Conservation (phyloP, 2,113 vertebrate species). For the Aramus guarauna region DNA sequence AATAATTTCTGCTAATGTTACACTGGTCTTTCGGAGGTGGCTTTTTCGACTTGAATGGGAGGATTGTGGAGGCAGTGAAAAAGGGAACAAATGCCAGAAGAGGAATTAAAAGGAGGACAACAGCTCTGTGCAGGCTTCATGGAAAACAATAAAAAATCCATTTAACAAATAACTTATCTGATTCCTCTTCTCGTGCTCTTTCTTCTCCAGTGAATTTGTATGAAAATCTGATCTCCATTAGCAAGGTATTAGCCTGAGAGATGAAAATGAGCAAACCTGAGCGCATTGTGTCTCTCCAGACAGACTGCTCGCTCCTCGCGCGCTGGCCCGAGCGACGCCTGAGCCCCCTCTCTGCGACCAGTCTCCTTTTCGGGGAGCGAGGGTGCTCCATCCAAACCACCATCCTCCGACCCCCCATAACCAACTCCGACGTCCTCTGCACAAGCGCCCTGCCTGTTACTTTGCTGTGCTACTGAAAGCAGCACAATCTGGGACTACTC, state of each 20-base stretch:
- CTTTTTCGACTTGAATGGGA: conserved; percentile 32
- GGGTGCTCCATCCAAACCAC: not conserved
- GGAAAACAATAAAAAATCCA: conserved; percentile 35
- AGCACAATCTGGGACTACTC: not conserved
- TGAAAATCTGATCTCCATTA: conserved; percentile 19
- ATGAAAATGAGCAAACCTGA: not conserved
- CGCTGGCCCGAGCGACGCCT: accelerated
- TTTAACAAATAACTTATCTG: conserved; percentile 37
- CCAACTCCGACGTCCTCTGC: not conserved
- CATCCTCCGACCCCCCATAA: not conserved
- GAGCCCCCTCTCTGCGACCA: not conserved
- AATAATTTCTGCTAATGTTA: conserved; percentile 49
- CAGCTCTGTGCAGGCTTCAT: not conserved
- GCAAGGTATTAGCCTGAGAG: not conserved
- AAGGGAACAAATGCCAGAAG: conserved; percentile 26
- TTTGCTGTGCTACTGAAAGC: not conserved
- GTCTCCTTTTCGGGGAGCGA: accelerated
- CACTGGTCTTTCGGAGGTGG: conserved; percentile 38
- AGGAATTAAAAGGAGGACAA: conserved; percentile 43
- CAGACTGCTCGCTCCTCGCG: not conserved
- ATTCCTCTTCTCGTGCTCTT: not conserved
- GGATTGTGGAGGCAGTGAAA: conserved; percentile 28
- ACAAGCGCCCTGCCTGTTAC: not conserved
- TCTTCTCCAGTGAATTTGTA: not conserved
- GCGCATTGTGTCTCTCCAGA: not conserved